Percentiles rank a stretch among this genome's conserved stretches.
Evolutionary conservation across 2,797 vertebrate species (phyloP).

Genomic region (Sphenopsis melanotis): DNA sequence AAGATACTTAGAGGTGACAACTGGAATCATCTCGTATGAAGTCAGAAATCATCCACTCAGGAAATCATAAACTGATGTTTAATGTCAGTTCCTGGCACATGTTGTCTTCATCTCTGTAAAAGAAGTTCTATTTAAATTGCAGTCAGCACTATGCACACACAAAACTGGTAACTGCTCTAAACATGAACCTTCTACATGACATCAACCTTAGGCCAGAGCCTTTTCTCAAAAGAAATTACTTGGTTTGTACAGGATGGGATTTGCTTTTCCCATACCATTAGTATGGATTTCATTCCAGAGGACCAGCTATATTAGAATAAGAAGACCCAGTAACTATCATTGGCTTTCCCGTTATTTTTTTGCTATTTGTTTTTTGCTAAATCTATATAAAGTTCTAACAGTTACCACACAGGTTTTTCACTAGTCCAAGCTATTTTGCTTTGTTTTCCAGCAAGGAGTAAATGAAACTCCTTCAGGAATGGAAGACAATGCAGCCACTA

Average conservation of each 20-base stretch:
- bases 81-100: neutral
- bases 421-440: neutral
- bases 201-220: neutral
- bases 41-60: neutral
- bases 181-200: neutral
- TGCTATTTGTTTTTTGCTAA: neutral
- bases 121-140: neutral
- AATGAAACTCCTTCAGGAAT: neutral
- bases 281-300: neutral
- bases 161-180: neutral
- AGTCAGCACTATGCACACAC: neutral
- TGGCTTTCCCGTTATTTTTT: neutral
- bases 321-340: neutral
- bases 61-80: neutral
- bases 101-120: neutral
- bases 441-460: neutral
- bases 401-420: neutral
- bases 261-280: neutral
- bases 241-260: neutral
- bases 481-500: neutral
- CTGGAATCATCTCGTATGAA: neutral
- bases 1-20: neutral
- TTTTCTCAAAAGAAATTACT: neutral
- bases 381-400: neutral
- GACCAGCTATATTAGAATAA: neutral